phyloP scores from a whole-genome alignment of 1,140 invertebrate genomes.

The Helicoverpa zea region DNA sequence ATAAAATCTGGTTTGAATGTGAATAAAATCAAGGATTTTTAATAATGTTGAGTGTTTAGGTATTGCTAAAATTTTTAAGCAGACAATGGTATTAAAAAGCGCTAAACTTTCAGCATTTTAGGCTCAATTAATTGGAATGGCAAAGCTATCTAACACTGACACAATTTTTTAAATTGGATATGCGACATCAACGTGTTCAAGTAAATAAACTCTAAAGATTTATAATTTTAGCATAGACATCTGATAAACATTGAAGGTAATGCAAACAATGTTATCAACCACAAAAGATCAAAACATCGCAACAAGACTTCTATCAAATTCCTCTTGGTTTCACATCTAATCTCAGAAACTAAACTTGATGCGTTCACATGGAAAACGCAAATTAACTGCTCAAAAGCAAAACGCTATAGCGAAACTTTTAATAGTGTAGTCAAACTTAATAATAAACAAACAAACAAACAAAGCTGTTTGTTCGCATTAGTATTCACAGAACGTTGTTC shows the following conservation, averaged over 20 bases:
- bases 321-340: constrained; percentile 2
- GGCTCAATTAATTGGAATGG: too few species aligned
- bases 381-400: constrained; percentile 33
- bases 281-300: background rate
- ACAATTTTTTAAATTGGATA: too few species aligned
- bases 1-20: background rate
- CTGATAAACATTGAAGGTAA: too few species aligned
- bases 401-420: constrained; percentile 34
- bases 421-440: constrained; percentile 48
- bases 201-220: too few species aligned
- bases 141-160: too few species aligned
- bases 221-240: too few species aligned
- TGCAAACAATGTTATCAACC: background rate
- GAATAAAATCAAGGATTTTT: too few species aligned
- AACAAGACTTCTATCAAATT: background rate
- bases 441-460: constrained; percentile 21
- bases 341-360: constrained; percentile 16
- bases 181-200: too few species aligned
- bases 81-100: too few species aligned
- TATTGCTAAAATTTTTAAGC: too few species aligned
- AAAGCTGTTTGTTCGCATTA: constrained; percentile 26
- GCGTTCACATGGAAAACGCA: constrained; percentile 14
- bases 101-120: too few species aligned
- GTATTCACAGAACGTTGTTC: constrained; percentile 24
- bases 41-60: too few species aligned